These are phyloP conservation scores for Delphinapterus leucas DNA, from an alignment of 2,113 vertebrate genomes.

Conservation along the genomic window DNA sequence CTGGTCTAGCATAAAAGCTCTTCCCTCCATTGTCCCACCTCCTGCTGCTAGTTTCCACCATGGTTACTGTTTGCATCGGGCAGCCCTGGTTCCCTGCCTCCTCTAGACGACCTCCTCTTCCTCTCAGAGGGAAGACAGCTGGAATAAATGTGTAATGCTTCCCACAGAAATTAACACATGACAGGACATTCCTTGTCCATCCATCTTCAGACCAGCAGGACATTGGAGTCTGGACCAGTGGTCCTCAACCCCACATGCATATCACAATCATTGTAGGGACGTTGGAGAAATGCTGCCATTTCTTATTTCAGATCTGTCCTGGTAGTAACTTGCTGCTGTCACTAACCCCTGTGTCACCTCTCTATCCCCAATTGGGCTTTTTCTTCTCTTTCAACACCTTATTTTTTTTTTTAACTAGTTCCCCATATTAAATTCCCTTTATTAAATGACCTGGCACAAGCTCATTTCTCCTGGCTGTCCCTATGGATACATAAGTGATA, in stretches of 20 bases:
- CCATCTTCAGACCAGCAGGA: neutral
- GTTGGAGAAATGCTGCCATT: neutral
- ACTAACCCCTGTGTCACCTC: neutral
- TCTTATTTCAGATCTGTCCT: neutral
- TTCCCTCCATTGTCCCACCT: neutral
- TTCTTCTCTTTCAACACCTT: neutral
- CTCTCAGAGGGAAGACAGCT: neutral
- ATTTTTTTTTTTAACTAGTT: neutral
- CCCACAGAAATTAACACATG: neutral
- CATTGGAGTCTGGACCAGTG: neutral
- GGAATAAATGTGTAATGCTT: neutral
- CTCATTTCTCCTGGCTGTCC: neutral
- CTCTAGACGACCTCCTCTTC: neutral
- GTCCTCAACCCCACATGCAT: neutral
- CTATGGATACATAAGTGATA: neutral
- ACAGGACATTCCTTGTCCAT: neutral
- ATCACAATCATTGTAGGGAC: neutral
- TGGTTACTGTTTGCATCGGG: neutral
- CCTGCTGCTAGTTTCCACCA: neutral
- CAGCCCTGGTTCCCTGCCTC: neutral
- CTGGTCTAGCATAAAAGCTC: neutral
- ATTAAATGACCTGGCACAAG: neutral
- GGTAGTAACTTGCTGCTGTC: neutral
- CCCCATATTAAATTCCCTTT: neutral
- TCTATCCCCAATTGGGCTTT: neutral